These are phyloP conservation scores for Morpho achilles DNA, from an alignment of 2,888 invertebrate species.

Conservation along the genomic window DNA sequence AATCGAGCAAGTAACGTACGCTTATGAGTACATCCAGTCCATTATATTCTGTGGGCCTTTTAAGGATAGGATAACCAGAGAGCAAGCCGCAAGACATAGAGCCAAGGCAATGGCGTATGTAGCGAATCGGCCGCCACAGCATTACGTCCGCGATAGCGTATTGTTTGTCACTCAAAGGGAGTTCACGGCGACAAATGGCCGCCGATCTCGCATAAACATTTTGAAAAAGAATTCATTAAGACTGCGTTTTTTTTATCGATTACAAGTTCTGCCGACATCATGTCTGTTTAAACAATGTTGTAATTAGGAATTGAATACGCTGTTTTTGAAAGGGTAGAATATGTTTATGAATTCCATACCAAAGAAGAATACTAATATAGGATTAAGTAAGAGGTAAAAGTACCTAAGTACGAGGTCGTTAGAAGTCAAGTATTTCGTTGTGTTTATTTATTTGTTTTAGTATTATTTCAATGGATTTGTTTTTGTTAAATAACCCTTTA, in stretches of 20 bases:
- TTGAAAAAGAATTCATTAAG: constrained; percentile 21
- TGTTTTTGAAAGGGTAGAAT: too few species aligned
- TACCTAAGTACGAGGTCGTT: too few species aligned
- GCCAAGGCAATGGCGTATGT: constrained; percentile 28
- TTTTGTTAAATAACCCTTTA: too few species aligned
- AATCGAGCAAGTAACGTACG: constrained; percentile 57
- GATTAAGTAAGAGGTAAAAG: too few species aligned
- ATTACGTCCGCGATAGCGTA: constrained; percentile 61
- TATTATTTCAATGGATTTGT: too few species aligned
- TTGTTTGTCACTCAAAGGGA: constrained; percentile 73
- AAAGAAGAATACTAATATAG: too few species aligned
- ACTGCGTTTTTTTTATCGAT: background rate
- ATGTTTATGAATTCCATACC: too few species aligned
- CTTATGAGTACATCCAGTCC: constrained; percentile 73
- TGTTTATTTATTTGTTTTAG: too few species aligned
- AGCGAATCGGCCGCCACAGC: constrained; percentile 40
- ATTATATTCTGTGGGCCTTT: constrained; percentile 66
- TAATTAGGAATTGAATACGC: too few species aligned
- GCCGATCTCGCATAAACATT: constrained; percentile 49
- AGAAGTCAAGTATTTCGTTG: too few species aligned
- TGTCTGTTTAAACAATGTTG: too few species aligned
- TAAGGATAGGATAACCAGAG: constrained; percentile 58
- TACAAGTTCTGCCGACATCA: background rate
- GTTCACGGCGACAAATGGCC: constrained; percentile 72
- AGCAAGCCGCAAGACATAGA: constrained; percentile 33